Evolutionary conservation across 2,888 invertebrate genomes (phyloP).

Genomic region (Furcula furcula): DNA sequence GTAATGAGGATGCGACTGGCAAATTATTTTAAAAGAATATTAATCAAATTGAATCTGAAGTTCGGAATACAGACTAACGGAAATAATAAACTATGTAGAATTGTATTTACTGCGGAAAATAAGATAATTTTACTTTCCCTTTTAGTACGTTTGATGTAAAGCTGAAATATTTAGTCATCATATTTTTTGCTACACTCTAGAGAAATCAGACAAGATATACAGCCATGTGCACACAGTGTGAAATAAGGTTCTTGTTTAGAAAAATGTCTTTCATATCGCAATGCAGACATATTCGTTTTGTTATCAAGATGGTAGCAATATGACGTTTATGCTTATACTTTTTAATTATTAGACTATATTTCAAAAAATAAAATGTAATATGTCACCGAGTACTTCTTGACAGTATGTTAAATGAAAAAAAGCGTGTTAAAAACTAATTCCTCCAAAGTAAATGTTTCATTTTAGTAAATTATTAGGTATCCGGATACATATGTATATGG

Average conservation of each 20-base stretch:
- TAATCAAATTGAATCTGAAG: not conserved
- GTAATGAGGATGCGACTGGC: too few relatives aligned
- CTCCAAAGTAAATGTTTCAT: too few relatives aligned
- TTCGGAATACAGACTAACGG: not conserved
- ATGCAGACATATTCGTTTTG: slow-evolving; percentile 28
- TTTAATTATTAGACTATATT: too few relatives aligned
- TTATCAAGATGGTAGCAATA: slow-evolving; percentile 2
- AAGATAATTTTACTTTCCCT: slow-evolving; percentile 21
- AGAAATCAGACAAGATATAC: slow-evolving; percentile 65
- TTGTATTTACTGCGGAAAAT: not conserved
- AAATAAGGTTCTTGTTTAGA: slow-evolving; percentile 66
- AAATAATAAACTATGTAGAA: not conserved
- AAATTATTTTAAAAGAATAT: too few relatives aligned
- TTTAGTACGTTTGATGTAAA: slow-evolving; percentile 32
- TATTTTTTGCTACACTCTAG: slow-evolving; percentile 54
- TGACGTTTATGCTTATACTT: not conserved
- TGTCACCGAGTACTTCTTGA: too few relatives aligned
- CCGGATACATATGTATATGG: too few relatives aligned
- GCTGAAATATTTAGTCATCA: too few relatives aligned
- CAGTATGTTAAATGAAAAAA: too few relatives aligned
- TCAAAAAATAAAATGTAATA: too few relatives aligned
- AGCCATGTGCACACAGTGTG: slow-evolving; percentile 68
- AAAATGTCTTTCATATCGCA: slow-evolving; percentile 49
- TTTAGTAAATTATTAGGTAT: too few relatives aligned
- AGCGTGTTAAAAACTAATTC: too few relatives aligned